Percentiles rank a stretch among this genome's conserved stretches.
Conservation (phyloP, 2,113 vertebrate genomes). For the western clawed frog (Xenopus tropicalis) region UCB_Xtro_10.0 CM004450.2:99130001-99130500, state of each 20-base stretch:
- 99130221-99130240: constrained; percentile 60
- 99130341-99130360: constrained; percentile 49
- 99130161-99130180: constrained; percentile 56
- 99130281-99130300: constrained; percentile 56
- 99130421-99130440: constrained; percentile 43
- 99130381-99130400: constrained; percentile 50
- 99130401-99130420: constrained; percentile 31
- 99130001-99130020: too few species aligned
- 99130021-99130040: background rate
- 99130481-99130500: constrained; percentile 48
- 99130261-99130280: constrained; percentile 57
- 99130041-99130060: constrained; percentile 25
- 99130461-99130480: constrained; percentile 9
- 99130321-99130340: constrained; percentile 54
- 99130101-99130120: constrained; percentile 63
- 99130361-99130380: constrained; percentile 48
- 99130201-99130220: constrained; percentile 57
- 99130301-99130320: constrained; percentile 49
- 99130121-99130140: constrained; percentile 63
- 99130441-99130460: background rate
- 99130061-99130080: background rate
- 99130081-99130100: background rate
- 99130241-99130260: constrained; percentile 48
- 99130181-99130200: constrained; percentile 55
- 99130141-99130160: constrained; percentile 63